These are phyloP conservation scores for Palythoa grandiflora DNA, from an alignment of 92 coral and sea anemone species.

Conservation along the genomic window DNA sequence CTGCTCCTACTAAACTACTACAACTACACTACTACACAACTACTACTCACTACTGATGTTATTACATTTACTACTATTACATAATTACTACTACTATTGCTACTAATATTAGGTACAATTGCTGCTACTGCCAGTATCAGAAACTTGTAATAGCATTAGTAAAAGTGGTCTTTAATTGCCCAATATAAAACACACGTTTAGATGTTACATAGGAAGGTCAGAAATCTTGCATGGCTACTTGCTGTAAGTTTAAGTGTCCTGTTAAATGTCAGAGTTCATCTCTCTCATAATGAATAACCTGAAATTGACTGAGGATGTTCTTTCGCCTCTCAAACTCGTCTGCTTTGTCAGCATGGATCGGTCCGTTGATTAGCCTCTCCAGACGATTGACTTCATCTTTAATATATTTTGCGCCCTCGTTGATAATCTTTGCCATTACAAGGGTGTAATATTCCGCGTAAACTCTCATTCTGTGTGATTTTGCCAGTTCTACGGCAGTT, in stretches of 20 bases:
- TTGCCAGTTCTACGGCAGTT: constrained; percentile 61
- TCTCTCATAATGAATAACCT: constrained; percentile 82
- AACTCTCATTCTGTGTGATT: constrained; percentile 58
- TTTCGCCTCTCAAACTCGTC: constrained; percentile 92
- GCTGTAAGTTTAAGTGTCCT: background rate
- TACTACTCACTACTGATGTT: background rate
- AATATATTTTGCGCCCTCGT: constrained; percentile 77
- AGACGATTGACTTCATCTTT: constrained; percentile 82
- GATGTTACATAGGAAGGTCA: background rate
- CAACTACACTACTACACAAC: background rate
- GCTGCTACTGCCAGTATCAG: background rate
- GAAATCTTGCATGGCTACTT: background rate
- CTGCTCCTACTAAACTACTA: background rate
- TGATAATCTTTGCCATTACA: constrained; percentile 79
- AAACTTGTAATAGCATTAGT: background rate
- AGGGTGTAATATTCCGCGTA: constrained; percentile 84
- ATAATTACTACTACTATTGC: background rate
- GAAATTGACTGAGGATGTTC: constrained; percentile 91
- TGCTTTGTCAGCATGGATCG: constrained; percentile 88
- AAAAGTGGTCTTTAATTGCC: background rate
- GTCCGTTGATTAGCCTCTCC: constrained; percentile 93
- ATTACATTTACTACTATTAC: background rate
- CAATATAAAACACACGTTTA: background rate
- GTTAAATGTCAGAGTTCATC: constrained; percentile 77
- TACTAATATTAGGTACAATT: no score